Base-by-base conservation (phyloP, 2,888 invertebrate genomes). In the Leptinotarsa tumamoca region DNA sequence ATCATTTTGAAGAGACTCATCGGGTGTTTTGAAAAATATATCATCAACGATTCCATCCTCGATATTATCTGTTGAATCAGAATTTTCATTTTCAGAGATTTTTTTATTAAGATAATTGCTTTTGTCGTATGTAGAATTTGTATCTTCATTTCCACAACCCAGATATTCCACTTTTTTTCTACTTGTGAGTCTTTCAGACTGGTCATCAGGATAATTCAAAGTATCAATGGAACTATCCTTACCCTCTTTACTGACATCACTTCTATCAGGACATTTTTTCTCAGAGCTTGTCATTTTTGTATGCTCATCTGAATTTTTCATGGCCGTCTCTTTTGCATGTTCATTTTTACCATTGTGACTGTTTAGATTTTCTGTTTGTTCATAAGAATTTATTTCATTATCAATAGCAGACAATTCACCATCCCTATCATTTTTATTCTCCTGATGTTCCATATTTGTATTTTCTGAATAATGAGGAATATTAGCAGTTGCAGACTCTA, bases 11-110 rank as follows among this genome's bases (percentile, higher is more conserved):
- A n/a, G n/a, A 15, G n/a, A 21, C 18, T 58, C 2, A 58, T 18
- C 58, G 13, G 58, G 18, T 58, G 17, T 18, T 58, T 58, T 18
- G 10, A 18, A 21, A 2, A 21, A 14, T 21, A 18, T 18, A 5
- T 58, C 58, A 58, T 63, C n/a, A 15, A 33, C n/a, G 17, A 33
- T 63, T 63, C 33, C 63, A 7, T 63, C 4, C 4, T 43, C 63
- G n/a, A 4, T 13, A n/a, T n/a, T 63, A 15, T 33, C 63, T 33
- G 63, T 63, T 33, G 43, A 33, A 63, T 43, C 63, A 63, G 63
- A 63, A 43, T 63, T 33, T 63, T 33, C 33, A 63, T n/a, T 33
- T 21, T 23, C 61, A 10, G 18, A 18, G 54, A 18, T 54, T 14
- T 14, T 15, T 14, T 58, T 18, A 58, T 14, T 21, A 58, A 14